Evolutionary conservation across 2,888 invertebrate species (phyloP), one percentile per base, ranked within the genome.

Genomic region (Acanthosoma haemorrhoidale): DNA sequence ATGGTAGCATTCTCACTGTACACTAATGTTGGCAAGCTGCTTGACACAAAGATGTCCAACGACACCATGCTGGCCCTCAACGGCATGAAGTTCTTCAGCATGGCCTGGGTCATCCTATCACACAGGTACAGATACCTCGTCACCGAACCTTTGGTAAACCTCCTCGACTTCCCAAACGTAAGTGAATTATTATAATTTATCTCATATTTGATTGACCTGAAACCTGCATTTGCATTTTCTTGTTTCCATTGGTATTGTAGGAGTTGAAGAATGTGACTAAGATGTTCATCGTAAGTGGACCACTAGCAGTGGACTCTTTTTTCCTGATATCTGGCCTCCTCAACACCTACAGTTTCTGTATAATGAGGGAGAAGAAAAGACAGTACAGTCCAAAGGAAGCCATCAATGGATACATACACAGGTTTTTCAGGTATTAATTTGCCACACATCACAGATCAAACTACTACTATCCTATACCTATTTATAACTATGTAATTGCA

Each of bases 41-140:
- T 81, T 15, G 77, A 72, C 15, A 80, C 79, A 0, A 59, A 76
- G 32, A 39, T 71, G 0, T 73, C 76, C 0, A 60, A 74, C 2
- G 78, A 77, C 3, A 77, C 78, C 16, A 75, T 83, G 21, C 76
- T 78, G 0, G 79, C 78, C 43, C 74, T 85, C 11, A 81, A 84
- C 74, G 85, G 85, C 9, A 79, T 86, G 5, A 79, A 85, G 36
- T 81, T 81, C 72, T 73, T 83, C 25, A 82, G 81, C 73, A 83
- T 82, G 70, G 75, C 78, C 43, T 83, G 82, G 80, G 81, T 84
- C 2, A 76, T 82, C 18, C 71, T 82, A 11, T 83, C 82, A 1
- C 84, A 84, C 74, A 77, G 80, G 43, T 82, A 79, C 75, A 76
- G 79, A 18, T 77, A 78, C 75, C 75, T 76, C 31, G 74, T 79